Percentiles rank a stretch among this genome's conserved stretches.
These are phyloP conservation scores for Trilocha varians DNA, from an alignment of 2,888 invertebrate genomes.

Conservation along the genomic window DNA sequence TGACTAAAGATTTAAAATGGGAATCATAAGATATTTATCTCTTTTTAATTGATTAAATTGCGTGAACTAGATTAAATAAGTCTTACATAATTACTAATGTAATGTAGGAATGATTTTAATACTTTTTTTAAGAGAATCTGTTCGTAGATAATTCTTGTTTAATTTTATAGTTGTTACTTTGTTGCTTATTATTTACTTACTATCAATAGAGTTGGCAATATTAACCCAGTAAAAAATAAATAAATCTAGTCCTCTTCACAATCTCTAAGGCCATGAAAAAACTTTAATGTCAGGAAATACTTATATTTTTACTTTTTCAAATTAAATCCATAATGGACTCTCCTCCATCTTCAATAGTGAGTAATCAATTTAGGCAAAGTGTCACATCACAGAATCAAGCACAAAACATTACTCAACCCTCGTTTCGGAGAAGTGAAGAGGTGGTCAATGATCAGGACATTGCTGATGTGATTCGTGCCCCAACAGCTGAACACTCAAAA, in stretches of 20 bases:
- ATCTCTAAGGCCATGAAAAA: constrained; percentile 41
- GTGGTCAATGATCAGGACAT: neutral
- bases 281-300: neutral
- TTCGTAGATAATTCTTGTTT: too few species aligned
- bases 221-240: neutral
- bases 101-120: too few species aligned
- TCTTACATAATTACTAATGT: too few species aligned
- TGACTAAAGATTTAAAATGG: too few species aligned
- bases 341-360: neutral
- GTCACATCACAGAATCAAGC: neutral
- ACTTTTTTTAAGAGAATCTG: too few species aligned
- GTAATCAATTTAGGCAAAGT: neutral
- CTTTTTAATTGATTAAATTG: too few species aligned
- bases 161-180: too few species aligned
- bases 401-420: neutral
- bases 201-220: too few species aligned
- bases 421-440: neutral
- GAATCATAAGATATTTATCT: too few species aligned
- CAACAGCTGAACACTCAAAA: neutral
- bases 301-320: neutral
- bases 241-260: constrained; percentile 2
- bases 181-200: too few species aligned
- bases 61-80: too few species aligned
- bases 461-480: too few species aligned
- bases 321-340: neutral